phyloP scores from a whole-genome alignment of 2,113 vertebrate species.

The Phrynosoma platyrhinos region DNA sequence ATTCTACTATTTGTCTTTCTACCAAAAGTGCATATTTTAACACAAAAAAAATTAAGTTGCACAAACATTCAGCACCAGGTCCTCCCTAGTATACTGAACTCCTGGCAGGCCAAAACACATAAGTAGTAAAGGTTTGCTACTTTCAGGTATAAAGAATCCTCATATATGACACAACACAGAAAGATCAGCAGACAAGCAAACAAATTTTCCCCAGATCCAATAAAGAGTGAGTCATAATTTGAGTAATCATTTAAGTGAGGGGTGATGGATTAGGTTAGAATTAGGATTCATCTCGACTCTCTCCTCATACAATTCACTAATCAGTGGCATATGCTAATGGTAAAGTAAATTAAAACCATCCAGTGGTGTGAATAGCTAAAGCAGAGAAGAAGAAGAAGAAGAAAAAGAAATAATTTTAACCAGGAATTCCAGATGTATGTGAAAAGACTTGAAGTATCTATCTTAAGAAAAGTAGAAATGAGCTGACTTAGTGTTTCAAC shows the following conservation, averaged over 20 bases:
- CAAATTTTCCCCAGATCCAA: not conserved
- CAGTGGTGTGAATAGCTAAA: constrained; percentile 54
- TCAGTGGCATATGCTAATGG: constrained; percentile 64
- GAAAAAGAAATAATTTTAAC: constrained; percentile 60
- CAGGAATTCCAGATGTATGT: constrained; percentile 75
- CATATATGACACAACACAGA: not conserved
- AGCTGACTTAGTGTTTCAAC: constrained; percentile 71
- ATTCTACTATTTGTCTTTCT: not conserved
- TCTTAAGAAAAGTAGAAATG: constrained; percentile 68
- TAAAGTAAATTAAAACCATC: constrained; percentile 47
- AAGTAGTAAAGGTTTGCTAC: not conserved
- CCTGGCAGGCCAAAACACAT: not conserved
- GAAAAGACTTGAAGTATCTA: constrained; percentile 66
- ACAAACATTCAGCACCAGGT: not conserved
- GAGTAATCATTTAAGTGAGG: constrained; percentile 9
- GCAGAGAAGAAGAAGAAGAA: constrained; percentile 63
- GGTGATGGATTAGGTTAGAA: constrained; percentile 46
- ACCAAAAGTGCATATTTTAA: not conserved
- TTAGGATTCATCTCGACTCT: constrained; percentile 52
- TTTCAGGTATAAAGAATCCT: not conserved
- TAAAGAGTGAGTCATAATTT: constrained; percentile 13
- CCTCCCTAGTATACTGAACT: not conserved
- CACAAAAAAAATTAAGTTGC: not conserved
- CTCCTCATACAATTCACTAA: constrained; percentile 42
- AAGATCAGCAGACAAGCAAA: not conserved